Percentiles rank a stretch among this genome's conserved stretches.
These are phyloP conservation scores for Drosophila picticornis DNA, from an alignment of 2,888 invertebrate genomes.

Conservation along the genomic window DNA sequence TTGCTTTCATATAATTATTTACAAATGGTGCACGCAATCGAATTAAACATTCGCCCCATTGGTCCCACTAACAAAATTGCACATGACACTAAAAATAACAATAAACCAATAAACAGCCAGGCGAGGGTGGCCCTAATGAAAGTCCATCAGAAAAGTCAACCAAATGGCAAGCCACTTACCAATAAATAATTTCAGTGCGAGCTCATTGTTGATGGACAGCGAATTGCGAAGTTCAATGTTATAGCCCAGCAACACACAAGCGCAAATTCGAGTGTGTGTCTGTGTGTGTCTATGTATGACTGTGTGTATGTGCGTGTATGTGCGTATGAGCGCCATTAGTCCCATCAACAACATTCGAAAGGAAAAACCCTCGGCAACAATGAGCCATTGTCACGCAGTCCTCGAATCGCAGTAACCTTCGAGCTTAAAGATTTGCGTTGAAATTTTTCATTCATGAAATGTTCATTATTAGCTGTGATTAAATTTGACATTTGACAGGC, in stretches of 20 bases:
- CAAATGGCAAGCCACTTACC: slow-evolving; percentile 59
- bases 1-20: slow-evolving; percentile 56
- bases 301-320: slow-evolving; percentile 4
- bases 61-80: slow-evolving; percentile 16
- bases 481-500: slow-evolving; percentile 67
- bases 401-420: slow-evolving; percentile 24
- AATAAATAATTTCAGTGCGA: slow-evolving; percentile 61
- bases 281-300: not conserved
- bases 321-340: slow-evolving; percentile 25
- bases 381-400: slow-evolving; percentile 65
- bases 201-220: slow-evolving; percentile 62
- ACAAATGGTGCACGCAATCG: slow-evolving; percentile 41
- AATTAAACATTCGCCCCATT: slow-evolving; percentile 43
- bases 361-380: slow-evolving; percentile 37
- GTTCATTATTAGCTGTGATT: slow-evolving; percentile 66
- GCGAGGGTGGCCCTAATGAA: slow-evolving; percentile 15
- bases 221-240: slow-evolving; percentile 68
- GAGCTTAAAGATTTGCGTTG: slow-evolving; percentile 27
- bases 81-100: slow-evolving; percentile 41
- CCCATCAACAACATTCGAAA: slow-evolving; percentile 18
- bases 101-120: slow-evolving; percentile 4
- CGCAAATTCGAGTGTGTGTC: slow-evolving; percentile 2
- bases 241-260: slow-evolving; percentile 17
- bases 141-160: slow-evolving; percentile 52
- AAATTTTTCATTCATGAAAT: slow-evolving; percentile 65